Conservation (phyloP, 1,140 invertebrate genomes). For the Scaptomyza hsui region DNA sequence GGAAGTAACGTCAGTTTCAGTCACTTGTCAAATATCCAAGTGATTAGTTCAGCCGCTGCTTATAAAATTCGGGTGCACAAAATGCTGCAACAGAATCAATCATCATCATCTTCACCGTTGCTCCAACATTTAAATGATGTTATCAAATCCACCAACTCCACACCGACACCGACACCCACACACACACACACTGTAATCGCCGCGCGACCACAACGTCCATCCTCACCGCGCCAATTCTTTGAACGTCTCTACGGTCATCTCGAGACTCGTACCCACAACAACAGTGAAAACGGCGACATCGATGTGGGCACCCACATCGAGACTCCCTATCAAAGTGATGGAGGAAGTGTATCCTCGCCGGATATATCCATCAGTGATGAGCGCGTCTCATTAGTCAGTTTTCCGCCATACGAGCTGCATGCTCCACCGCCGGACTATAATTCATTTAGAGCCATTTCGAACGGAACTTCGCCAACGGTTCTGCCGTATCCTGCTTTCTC, state of each 20-base stretch:
- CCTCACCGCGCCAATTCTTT: conserved; percentile 86
- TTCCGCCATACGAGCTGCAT: conserved; percentile 60
- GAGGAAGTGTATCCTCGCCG: conserved; percentile 72
- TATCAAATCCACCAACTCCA: conserved; percentile 17
- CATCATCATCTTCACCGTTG: conserved; percentile 1
- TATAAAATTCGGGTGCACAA: conserved; percentile 20
- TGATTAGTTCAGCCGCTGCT: conserved; percentile 55
- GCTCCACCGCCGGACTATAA: conserved; percentile 47
- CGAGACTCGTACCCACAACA: conserved; percentile 76
- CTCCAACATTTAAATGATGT: conserved; percentile 27
- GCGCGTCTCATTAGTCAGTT: conserved; percentile 45
- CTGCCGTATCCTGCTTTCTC: conserved; percentile 64
- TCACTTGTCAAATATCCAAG: conserved; percentile 62
- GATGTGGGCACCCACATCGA: conserved; percentile 63
- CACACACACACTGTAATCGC: conserved; percentile 6
- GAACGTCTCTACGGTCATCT: conserved; percentile 85
- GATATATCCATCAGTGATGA: conserved; percentile 80
- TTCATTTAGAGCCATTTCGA: conserved; percentile 18
- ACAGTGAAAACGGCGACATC: conserved; percentile 65
- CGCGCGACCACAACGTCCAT: conserved; percentile 77
- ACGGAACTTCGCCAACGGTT: conserved; percentile 27
- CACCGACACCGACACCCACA: conserved; percentile 21
- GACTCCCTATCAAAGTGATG: conserved; percentile 76
- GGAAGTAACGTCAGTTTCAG: conserved; percentile 65
- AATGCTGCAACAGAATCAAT: conserved; percentile 50